Base-by-base conservation (phyloP, 2,113 vertebrate genomes). In the Anas platyrhynchos region DNA sequence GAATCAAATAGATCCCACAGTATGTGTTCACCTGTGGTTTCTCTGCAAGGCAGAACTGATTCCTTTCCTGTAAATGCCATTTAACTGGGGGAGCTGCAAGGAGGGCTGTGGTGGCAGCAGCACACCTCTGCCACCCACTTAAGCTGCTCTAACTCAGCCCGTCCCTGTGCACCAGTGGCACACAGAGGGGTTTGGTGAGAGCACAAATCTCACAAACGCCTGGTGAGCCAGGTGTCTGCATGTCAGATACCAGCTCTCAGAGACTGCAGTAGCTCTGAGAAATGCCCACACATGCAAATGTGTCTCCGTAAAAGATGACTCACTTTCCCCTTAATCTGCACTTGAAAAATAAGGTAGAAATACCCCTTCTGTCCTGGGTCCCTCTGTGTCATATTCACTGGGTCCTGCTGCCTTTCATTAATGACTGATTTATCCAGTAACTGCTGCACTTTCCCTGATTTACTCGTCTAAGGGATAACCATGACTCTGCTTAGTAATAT, bases 161-260 rank as follows among this genome's bases (percentile, higher is more conserved):
- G 15, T 54, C 32, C 7, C 0, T 32, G 56, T 16, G 13, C 16
- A 55, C 27, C 31, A 44, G 1, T 21, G 68, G 10, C 43, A 61
- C 50, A 13, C 41, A 23, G 63, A 58, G 27, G 12, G 1, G 0
- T 73, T 56, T 50, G 59, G 75, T 59, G 68, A 14, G 27, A 31
- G 65, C 48, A 73, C 54, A 48, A 8, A 41, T 72, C 43, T 73
- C 38, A 25, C 26, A 15, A 52, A 2, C 1, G 0, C 46, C 27
- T 46, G 77, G 62, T 43, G 31, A 71, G 25, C 32, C 76, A 48
- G 26, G 17, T 27, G 63, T 78, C 56, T 26, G 0, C 31, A 5
- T 34, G 4, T 13, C 72, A 27, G 32, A 26, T 32, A 17, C 3
- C 56, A 22, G 68, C 43, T 68, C 54, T 43, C 1, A 1, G n/a